Percentiles rank a stretch among this genome's conserved stretches.
These are phyloP conservation scores for Drosophila nr. perissopoda DNA, from an alignment of 2,888 invertebrate genomes.

Conservation along the genomic window DNA sequence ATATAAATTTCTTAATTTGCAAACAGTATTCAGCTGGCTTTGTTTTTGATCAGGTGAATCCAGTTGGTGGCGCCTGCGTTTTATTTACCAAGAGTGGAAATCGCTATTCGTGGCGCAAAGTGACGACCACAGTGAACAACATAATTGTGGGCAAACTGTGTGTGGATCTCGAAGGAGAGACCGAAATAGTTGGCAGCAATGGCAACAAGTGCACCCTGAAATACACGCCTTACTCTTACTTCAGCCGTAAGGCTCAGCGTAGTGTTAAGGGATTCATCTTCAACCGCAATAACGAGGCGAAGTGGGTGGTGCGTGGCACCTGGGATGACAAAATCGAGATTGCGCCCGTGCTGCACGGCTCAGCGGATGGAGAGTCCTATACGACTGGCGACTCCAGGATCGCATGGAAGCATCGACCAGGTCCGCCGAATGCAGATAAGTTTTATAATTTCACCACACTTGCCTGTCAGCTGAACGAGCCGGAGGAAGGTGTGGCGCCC, in stretches of 20 bases:
- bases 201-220: constrained; percentile 98
- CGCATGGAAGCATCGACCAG: constrained; percentile 94
- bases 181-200: constrained; percentile 96
- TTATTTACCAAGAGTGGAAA: constrained; percentile 89
- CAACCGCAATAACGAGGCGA: constrained; percentile 90
- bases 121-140: constrained; percentile 99
- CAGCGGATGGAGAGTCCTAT: constrained; percentile 93
- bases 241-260: constrained; percentile 97
- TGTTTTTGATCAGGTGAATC: constrained; percentile 84
- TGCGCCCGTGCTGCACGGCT: constrained; percentile 92
- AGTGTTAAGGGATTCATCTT: constrained; percentile 93
- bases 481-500: constrained; percentile 95
- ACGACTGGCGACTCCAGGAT: constrained; percentile 94
- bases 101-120: constrained; percentile 98
- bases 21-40: background rate
- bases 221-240: constrained; percentile 99
- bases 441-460: constrained; percentile 98
- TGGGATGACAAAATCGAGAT: constrained; percentile 99
- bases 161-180: constrained; percentile 99
- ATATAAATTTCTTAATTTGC: background rate
- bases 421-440: constrained; percentile 89
- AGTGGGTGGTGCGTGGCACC: constrained; percentile 92
- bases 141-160: constrained; percentile 99
- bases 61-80: constrained; percentile 90
- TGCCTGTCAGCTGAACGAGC: constrained; percentile 98